Evolutionary conservation across 2,797 vertebrate genomes (phyloP), one percentile per base, ranked within the genome.

Genomic region (Gymnoscopelus braueri): DNA sequence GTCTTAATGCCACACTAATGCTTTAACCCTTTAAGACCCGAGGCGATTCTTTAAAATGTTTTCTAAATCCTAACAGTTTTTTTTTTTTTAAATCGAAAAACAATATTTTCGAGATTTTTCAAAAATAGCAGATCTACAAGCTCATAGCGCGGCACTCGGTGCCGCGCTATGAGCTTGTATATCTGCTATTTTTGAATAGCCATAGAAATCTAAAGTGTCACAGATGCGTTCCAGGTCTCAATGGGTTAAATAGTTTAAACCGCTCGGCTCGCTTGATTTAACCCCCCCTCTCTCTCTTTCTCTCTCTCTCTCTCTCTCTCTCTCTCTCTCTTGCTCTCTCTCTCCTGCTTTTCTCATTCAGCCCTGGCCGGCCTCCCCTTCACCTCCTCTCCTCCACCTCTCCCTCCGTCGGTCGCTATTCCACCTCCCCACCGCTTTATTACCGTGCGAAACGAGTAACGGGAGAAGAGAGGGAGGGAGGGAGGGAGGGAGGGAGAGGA

Each of bases 241-340:
- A n/a, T n/a, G n/a, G n/a, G n/a, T n/a, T n/a, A 84, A 89, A 87
- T 64, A 79, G 73, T 85, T 71, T 44, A 80, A 73, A 85, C 80
- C 70, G 57, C 64, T 74, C 72, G 61, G 52, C 65, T 62, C 78
- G 64, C 81, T 77, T 51, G 60, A 66, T 81, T 76, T 73, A 84
- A 84, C 88, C 82, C 79, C 35, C 39, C 5, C 15, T 5, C 56
- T 12, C 26, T 55, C 63, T 47, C 5, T 58, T 35, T 65, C 59
- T 35, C 69, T 72, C 61, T 50, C 67, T 71, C 51, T 12, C 52
- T 59, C 57, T 53, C 48, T 50, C 23, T 60, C 60, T 69, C 54
- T 79, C 63, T 71, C 73, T 35, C 57, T 77, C 47, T 48, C 47
- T 48, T 4, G 2, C 4, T 1, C 12, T 48, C 47, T 50, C 48